Percentiles rank a stretch among this genome's conserved stretches.
These are phyloP conservation scores for Heterotis niloticus DNA, from an alignment of 2,113 vertebrate genomes.

Conservation along the genomic window DNA sequence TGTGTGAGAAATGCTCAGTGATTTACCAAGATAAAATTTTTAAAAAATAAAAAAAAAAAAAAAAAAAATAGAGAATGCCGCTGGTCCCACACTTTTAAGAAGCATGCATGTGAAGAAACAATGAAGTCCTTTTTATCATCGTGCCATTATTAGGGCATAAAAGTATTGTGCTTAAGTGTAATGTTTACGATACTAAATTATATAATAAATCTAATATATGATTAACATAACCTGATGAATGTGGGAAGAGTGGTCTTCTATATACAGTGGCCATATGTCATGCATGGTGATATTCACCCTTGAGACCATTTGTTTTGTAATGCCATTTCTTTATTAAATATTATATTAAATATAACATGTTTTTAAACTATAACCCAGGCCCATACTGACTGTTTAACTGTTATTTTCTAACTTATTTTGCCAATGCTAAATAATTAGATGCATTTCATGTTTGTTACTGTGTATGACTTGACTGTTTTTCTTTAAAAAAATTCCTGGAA, in stretches of 20 bases:
- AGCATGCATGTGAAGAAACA: slow-evolving; percentile 1
- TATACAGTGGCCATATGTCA: not conserved
- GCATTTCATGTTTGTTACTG: not conserved
- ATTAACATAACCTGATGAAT: not conserved
- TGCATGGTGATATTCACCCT: not conserved
- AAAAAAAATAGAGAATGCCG: no score
- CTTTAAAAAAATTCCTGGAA: no score
- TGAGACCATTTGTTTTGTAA: not conserved
- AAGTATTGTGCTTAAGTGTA: not conserved
- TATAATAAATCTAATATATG: not conserved
- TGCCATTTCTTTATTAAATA: not conserved
- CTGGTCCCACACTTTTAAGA: not conserved
- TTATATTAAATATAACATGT: not conserved
- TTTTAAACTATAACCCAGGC: not conserved
- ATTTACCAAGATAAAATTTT: not conserved
- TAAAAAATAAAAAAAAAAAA: no score
- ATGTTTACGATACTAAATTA: not conserved
- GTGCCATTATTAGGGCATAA: not conserved
- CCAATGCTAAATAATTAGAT: not conserved
- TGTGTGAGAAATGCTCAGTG: not conserved
- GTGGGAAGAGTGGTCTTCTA: not conserved
- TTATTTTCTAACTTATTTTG: slow-evolving; percentile 17
- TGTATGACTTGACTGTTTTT: not conserved
- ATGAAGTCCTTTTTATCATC: not conserved
- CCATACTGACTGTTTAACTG: slow-evolving; percentile 13